Percentiles rank a stretch among this genome's conserved stretches.
phyloP scores from a whole-genome alignment of 2,888 invertebrate genomes.

The Mythimna ferrago region DNA sequence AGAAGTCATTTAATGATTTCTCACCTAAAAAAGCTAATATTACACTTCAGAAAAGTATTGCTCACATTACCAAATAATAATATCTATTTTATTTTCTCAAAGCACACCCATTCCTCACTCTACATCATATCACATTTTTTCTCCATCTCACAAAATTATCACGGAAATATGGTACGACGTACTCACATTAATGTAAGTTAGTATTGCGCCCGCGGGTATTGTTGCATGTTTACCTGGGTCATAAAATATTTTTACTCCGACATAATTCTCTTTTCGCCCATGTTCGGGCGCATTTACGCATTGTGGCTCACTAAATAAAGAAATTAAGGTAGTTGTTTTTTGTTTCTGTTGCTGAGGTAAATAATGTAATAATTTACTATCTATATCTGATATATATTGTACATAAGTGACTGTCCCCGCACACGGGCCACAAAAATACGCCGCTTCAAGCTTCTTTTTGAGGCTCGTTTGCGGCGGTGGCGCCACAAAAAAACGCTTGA shows the following conservation, averaged over 20 bases:
- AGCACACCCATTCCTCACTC: slow-evolving; percentile 8
- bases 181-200: slow-evolving; percentile 4
- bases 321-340: slow-evolving; percentile 2
- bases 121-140: slow-evolving; percentile 20
- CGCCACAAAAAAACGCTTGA: no score
- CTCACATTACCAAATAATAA: neutral
- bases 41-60: neutral
- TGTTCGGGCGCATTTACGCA: slow-evolving; percentile 5
- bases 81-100: neutral
- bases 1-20: neutral
- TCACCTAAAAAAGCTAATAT: neutral
- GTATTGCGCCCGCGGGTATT: slow-evolving; percentile 31
- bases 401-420: neutral
- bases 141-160: slow-evolving; percentile 14
- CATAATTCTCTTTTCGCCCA: slow-evolving; percentile 33
- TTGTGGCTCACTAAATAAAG: slow-evolving; percentile 8
- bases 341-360: slow-evolving; percentile 1
- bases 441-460: no score
- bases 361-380: slow-evolving; percentile 4
- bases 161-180: neutral
- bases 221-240: slow-evolving; percentile 29
- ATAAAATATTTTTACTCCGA: slow-evolving; percentile 41
- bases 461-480: no score
- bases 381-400: no score
- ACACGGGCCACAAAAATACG: no score